phyloP scores from a whole-genome alignment of 2,797 vertebrate genomes.

The Mus minutoides region DNA sequence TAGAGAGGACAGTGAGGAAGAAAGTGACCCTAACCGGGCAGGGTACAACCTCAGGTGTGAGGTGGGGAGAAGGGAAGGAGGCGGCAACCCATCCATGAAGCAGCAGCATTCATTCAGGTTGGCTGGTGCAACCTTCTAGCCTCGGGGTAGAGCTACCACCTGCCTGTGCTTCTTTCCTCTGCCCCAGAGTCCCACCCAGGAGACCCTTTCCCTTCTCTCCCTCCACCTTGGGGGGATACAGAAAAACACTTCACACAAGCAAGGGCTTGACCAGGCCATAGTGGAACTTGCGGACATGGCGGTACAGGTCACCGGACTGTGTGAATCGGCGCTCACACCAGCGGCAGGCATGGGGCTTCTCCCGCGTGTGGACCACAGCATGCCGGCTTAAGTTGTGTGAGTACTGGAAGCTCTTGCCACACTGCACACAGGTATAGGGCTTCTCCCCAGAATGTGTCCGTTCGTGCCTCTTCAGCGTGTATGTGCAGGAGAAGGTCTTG shows the following conservation, averaged over 20 bases:
- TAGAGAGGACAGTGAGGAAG: background rate
- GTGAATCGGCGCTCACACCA: conserved; percentile 99
- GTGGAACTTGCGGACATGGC: conserved; percentile 99
- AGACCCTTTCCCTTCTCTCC: background rate
- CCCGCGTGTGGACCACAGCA: conserved; percentile 97
- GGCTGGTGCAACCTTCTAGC: no score
- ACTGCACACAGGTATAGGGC: conserved; percentile 98
- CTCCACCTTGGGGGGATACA: background rate
- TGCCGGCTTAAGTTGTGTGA: conserved; percentile 99
- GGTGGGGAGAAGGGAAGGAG: background rate
- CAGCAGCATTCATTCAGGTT: background rate
- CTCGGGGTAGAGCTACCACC: background rate
- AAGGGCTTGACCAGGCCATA: conserved; percentile 97
- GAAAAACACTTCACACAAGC: conserved; percentile 80
- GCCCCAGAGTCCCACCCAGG: background rate
- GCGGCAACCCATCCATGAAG: background rate
- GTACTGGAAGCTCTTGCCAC: conserved; percentile 99
- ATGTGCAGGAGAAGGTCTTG: conserved; percentile 99
- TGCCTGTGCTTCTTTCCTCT: fast-evolving
- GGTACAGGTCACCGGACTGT: conserved; percentile 98
- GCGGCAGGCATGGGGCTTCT: conserved; percentile 98
- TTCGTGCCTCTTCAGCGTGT: conserved; percentile 97
- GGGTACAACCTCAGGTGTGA: background rate
- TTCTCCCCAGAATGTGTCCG: conserved; percentile 99
- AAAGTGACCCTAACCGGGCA: background rate